phyloP scores from a whole-genome alignment of 2,888 invertebrate genomes.

The Plebejus melissa region DNA sequence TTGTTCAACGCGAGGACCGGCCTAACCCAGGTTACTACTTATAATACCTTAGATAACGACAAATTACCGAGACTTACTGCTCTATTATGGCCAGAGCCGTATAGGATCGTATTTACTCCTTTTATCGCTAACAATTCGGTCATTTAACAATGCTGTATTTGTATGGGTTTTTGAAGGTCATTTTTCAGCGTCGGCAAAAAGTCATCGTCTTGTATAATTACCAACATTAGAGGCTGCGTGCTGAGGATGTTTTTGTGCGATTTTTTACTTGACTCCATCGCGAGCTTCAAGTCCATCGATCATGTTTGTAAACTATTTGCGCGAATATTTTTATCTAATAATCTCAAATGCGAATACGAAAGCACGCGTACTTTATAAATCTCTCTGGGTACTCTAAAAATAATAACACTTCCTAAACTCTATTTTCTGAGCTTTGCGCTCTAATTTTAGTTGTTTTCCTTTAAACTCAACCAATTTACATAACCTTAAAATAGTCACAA shows the following conservation, averaged over 20 bases:
- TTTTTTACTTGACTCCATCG: neutral
- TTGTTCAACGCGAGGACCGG: neutral
- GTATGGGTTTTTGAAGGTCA: neutral
- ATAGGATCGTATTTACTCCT: conserved; percentile 12
- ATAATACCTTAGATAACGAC: neutral
- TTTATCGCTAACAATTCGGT: conserved; percentile 21
- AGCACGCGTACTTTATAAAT: too few relatives aligned
- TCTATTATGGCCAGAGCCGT: conserved; percentile 17
- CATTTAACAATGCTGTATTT: neutral
- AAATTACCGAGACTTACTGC: conserved; percentile 6
- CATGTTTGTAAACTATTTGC: neutral
- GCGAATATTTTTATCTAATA: neutral
- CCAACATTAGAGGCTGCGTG: conserved; percentile 4
- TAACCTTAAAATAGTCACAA: too few relatives aligned
- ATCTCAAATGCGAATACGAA: neutral
- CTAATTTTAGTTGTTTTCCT: too few relatives aligned
- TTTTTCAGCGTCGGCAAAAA: conserved; percentile 17
- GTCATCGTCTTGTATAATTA: conserved; percentile 23
- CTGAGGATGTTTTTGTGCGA: neutral
- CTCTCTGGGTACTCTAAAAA: neutral
- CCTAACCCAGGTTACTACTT: neutral
- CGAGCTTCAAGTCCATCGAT: neutral
- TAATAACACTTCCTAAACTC: neutral
- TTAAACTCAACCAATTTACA: too few relatives aligned
- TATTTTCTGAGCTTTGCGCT: neutral